Percentiles rank a stretch among this genome's conserved stretches.
These are phyloP conservation scores for Pampusana beccarii DNA, from an alignment of 2,113 vertebrate species.

Conservation along the genomic window DNA sequence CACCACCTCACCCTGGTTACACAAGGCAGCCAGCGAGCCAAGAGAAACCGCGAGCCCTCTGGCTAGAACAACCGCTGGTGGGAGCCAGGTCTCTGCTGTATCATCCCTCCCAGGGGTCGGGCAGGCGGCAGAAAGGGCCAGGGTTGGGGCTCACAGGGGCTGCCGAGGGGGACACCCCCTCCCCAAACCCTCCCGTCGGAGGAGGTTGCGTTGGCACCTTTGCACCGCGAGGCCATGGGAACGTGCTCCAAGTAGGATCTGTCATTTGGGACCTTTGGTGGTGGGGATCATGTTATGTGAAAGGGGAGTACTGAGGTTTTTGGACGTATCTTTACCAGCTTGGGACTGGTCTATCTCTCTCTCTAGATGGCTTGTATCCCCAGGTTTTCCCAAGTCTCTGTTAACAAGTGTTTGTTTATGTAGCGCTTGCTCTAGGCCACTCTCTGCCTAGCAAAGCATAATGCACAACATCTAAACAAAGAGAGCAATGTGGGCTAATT, in stretches of 20 bases:
- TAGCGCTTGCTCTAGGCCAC: background rate
- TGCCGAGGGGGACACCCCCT: background rate
- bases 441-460: background rate
- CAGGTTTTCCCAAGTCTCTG: background rate
- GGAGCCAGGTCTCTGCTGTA: slow-evolving; percentile 36
- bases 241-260: rapidly evolving
- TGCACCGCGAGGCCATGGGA: rapidly evolving
- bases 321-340: rapidly evolving
- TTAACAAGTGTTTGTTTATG: slow-evolving; percentile 42
- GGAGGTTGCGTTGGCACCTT: background rate
- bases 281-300: background rate
- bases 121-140: background rate
- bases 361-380: background rate
- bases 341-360: background rate
- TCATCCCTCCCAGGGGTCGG: background rate
- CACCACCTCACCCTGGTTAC: slow-evolving; percentile 44
- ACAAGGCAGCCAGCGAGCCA: slow-evolving; percentile 13
- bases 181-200: background rate
- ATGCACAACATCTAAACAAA: slow-evolving; percentile 16
- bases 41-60: slow-evolving; percentile 41
- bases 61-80: background rate
- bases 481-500: background rate
- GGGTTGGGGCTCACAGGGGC: background rate
- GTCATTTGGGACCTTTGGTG: background rate
- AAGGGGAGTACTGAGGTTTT: background rate